Percentiles rank a stretch among this genome's conserved stretches.
Conservation (phyloP, 2,888 invertebrate genomes). For the Coronaproctus castanopsis region DNA sequence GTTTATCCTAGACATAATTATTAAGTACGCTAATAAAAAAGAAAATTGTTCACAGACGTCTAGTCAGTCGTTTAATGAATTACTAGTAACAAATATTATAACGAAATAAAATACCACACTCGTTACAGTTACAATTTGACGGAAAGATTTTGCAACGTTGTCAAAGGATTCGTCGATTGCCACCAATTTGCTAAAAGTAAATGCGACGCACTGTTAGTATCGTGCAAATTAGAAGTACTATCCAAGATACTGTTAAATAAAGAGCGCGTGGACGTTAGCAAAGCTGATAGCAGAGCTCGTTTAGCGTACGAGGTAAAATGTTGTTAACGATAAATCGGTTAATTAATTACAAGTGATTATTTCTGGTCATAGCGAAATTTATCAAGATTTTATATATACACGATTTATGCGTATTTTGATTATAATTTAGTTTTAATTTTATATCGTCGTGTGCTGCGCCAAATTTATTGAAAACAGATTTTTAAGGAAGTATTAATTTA, state of each 20-base stretch:
- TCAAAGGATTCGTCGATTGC: conserved; percentile 52
- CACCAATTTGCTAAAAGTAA: conserved; percentile 44
- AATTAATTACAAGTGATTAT: too few species aligned
- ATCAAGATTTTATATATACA: neutral
- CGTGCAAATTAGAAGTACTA: conserved; percentile 23
- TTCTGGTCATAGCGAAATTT: neutral
- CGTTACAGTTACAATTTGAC: conserved; percentile 34
- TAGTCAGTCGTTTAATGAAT: conserved; percentile 13
- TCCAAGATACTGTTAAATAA: conserved; percentile 22
- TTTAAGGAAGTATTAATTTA: too few species aligned
- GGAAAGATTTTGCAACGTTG: conserved; percentile 43
- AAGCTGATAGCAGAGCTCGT: conserved; percentile 48
- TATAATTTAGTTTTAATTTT: neutral
- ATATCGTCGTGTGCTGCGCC: neutral
- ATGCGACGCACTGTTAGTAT: conserved; percentile 27
- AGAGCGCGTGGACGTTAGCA: conserved; percentile 32
- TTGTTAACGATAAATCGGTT: neutral
- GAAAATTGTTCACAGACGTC: neutral
- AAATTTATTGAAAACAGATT: too few species aligned
- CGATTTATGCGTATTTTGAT: neutral
- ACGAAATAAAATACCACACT: neutral
- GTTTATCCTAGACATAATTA: too few species aligned
- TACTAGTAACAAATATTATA: neutral
- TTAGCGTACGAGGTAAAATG: conserved; percentile 40
- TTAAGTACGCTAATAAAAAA: neutral